A percentile compares a stretch with the other conserved stretches of the same genome.
phyloP scores from a whole-genome alignment of 1,140 invertebrate species.

The Seison nebaliae region DNA sequence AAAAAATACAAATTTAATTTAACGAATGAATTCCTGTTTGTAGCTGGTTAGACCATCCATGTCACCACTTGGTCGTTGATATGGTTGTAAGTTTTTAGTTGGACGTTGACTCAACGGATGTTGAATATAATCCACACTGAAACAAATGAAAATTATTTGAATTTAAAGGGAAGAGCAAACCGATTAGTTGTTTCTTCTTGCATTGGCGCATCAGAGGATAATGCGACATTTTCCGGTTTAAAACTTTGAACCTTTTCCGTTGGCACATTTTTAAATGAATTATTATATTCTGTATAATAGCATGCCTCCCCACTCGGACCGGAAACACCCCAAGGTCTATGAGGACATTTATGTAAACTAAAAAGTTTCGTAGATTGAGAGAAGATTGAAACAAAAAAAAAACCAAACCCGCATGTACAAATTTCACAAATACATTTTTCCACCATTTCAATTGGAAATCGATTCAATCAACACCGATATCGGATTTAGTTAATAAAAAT shows the following conservation, averaged over 20 bases:
- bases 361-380: background rate
- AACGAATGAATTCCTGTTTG: constrained; percentile 25
- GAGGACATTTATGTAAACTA: constrained; percentile 23
- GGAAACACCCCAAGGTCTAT: constrained; percentile 17
- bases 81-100: constrained; percentile 18
- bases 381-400: background rate
- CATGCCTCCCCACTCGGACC: constrained; percentile 17
- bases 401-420: constrained; percentile 24
- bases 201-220: constrained; percentile 13
- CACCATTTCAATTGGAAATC: constrained; percentile 15
- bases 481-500: no score
- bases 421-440: constrained; percentile 24
- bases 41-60: constrained; percentile 25
- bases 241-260: constrained; percentile 8
- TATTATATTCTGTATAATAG: constrained; percentile 21
- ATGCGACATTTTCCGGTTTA: constrained; percentile 14
- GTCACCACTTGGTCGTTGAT: constrained; percentile 20
- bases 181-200: constrained; percentile 16
- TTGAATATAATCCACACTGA: constrained; percentile 19
- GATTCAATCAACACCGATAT: no score
- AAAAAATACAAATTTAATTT: background rate
- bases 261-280: constrained; percentile 19
- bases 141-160: background rate
- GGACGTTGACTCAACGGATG: constrained; percentile 19
- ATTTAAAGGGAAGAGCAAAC: background rate